Evolutionary conservation across 2,888 invertebrate genomes (phyloP), one percentile per base, ranked within the genome.

Genomic region (Eurytoma adleriae): DNA sequence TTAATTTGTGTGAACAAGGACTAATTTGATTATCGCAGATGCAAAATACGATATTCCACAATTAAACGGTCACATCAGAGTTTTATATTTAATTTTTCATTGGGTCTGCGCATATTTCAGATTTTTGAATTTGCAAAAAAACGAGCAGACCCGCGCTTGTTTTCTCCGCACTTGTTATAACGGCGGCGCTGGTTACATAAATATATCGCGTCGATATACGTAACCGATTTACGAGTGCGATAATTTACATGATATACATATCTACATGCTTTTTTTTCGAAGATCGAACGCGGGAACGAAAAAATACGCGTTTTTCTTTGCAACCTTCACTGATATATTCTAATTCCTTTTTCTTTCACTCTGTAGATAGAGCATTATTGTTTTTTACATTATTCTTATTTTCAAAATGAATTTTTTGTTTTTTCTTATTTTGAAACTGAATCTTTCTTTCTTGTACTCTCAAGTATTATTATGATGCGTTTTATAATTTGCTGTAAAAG

Each of bases 361-460:
- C 30, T 68, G 40, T 72, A 50, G 80, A 82, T 88, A 88, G 88
- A 87, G 85, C 86, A 87, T 88, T 83, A 79, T 82, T 84, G 76
- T 82, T 77, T 79, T 81, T 66, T 71, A 83, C 27, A 76, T 76
- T 77, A 77, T 70, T 70, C 73, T 69, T 76, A 64, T 66, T 78
- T 75, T 52, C 57, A 18, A 30, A 24, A 5, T 76, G 4, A 7
- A 56, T 10, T 48, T 62, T 57, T 67, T 66, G 18, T 70, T 30
- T 20, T 70, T 61, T 18, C 62, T 59, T 52, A 27, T 13, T 27
- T 62, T 56, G 5, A 24, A 54, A 62, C 18, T 64, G 40, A 40
- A n/a, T 48, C 30, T 64, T 50, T 14, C 48, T 59, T 13, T 61
- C 40, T 77, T 70, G 30, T 71, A 69, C 27, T 68, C 20, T 77